Conservation (phyloP, 1,140 invertebrate genomes). For the Thereuonema tuberculata region DNA sequence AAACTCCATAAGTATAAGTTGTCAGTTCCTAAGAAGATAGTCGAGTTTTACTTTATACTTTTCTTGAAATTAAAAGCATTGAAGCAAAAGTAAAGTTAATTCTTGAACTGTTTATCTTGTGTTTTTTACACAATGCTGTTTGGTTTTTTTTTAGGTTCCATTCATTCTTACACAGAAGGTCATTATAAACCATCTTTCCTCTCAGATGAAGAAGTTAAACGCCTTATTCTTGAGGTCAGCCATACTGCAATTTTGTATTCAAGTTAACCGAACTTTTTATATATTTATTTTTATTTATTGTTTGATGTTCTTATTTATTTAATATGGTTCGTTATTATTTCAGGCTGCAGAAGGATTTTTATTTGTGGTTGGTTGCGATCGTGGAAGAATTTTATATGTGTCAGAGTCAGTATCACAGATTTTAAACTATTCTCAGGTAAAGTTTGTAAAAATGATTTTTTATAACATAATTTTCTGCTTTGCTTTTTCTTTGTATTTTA, state of each 20-base stretch:
- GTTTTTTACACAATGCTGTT: no score
- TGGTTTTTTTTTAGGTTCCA: conserved; percentile 49
- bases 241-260: background rate
- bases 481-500: no score
- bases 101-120: no score
- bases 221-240: conserved; percentile 53
- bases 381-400: conserved; percentile 76
- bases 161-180: conserved; percentile 63
- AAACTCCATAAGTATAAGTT: no score
- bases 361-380: conserved; percentile 84
- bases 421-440: conserved; percentile 69
- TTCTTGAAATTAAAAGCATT: no score
- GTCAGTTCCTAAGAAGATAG: no score
- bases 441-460: no score
- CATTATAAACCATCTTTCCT: conserved; percentile 75
- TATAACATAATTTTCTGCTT: background rate
- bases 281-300: no score
- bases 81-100: no score
- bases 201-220: conserved; percentile 76
- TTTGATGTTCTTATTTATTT: conserved; percentile 1
- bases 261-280: background rate
- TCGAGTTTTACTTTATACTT: no score
- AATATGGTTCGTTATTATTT: conserved; percentile 18
- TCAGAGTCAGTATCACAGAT: conserved; percentile 76
- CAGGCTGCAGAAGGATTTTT: conserved; percentile 81